These are phyloP conservation scores for Megastigmus dorsalis DNA, from an alignment of 2,888 invertebrate species.

Conservation along the genomic window DNA sequence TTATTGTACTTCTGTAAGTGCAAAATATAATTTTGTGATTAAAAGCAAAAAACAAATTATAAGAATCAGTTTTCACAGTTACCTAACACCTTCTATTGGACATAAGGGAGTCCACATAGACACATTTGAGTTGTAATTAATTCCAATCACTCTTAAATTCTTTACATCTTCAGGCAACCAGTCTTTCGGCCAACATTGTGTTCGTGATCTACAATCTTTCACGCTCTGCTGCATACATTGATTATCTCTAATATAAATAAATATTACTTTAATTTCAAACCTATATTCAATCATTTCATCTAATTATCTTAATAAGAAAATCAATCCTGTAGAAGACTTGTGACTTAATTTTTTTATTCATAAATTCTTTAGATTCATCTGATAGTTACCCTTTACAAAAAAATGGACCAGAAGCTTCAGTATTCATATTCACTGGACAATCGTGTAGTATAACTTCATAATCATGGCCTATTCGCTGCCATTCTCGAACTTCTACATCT, in stretches of 20 bases:
- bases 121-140: conserved; percentile 91
- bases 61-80: conserved; percentile 21
- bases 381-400: conserved; percentile 74
- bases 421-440: conserved; percentile 78
- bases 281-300: background rate
- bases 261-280: no score
- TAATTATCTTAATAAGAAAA: background rate
- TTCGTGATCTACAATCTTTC: conserved; percentile 73
- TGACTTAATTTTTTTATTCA: background rate
- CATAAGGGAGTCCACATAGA: conserved; percentile 88
- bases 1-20: conserved; percentile 76
- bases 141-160: conserved; percentile 85
- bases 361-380: conserved; percentile 2
- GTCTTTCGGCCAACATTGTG: conserved; percentile 95
- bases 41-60: background rate
- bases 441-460: conserved; percentile 81
- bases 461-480: conserved; percentile 77
- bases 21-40: background rate
- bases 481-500: conserved; percentile 77
- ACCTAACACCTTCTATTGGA: conserved; percentile 76
- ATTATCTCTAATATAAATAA: conserved; percentile 59
- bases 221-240: conserved; percentile 61
- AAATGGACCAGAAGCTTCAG: conserved; percentile 73
- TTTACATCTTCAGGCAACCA: conserved; percentile 91
- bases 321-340: background rate